phyloP scores from a whole-genome alignment of 2,113 vertebrate genomes.

The Odontesthes bonariensis region DNA sequence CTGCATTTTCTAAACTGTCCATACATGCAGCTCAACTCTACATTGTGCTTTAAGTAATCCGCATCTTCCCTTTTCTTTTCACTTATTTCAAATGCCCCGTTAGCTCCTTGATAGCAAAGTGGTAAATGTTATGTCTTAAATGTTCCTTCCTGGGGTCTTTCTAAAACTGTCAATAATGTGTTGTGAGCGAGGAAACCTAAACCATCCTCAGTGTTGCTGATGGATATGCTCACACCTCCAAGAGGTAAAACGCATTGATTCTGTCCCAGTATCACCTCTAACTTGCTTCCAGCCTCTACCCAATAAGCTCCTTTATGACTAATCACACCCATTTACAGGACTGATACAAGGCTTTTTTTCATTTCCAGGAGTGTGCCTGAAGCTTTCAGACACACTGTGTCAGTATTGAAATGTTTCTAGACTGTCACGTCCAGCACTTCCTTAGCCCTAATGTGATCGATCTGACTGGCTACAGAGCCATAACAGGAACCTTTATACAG shows the following conservation, averaged over 20 bases:
- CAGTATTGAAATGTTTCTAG: slow-evolving; percentile 80
- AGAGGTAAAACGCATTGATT: slow-evolving; percentile 88
- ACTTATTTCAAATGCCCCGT: slow-evolving; percentile 73
- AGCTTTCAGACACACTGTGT: slow-evolving; percentile 71
- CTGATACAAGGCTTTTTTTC: slow-evolving; percentile 58
- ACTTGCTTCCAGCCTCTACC: slow-evolving; percentile 81
- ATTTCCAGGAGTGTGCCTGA: slow-evolving; percentile 70
- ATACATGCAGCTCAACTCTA: slow-evolving; percentile 45
- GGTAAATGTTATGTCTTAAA: slow-evolving; percentile 79
- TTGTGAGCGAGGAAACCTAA: slow-evolving; percentile 78
- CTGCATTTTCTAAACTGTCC: slow-evolving; percentile 26
- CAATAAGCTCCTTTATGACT: slow-evolving; percentile 83
- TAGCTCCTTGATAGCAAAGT: slow-evolving; percentile 72
- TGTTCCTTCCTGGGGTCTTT: slow-evolving; percentile 84
- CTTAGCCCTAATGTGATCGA: slow-evolving; percentile 79
- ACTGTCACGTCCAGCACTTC: slow-evolving; percentile 77
- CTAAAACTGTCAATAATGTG: slow-evolving; percentile 81
- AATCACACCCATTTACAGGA: slow-evolving; percentile 84
- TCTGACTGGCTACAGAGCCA: slow-evolving; percentile 64
- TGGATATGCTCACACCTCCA: slow-evolving; percentile 88
- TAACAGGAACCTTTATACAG: slow-evolving; percentile 66
- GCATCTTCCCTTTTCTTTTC: slow-evolving; percentile 68
- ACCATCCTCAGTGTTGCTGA: slow-evolving; percentile 80
- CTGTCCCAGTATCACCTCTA: slow-evolving; percentile 81
- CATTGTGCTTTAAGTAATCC: slow-evolving; percentile 62